These are phyloP conservation scores for Delia radicum DNA, from an alignment of 1,140 invertebrate species.

Conservation along the genomic window DNA sequence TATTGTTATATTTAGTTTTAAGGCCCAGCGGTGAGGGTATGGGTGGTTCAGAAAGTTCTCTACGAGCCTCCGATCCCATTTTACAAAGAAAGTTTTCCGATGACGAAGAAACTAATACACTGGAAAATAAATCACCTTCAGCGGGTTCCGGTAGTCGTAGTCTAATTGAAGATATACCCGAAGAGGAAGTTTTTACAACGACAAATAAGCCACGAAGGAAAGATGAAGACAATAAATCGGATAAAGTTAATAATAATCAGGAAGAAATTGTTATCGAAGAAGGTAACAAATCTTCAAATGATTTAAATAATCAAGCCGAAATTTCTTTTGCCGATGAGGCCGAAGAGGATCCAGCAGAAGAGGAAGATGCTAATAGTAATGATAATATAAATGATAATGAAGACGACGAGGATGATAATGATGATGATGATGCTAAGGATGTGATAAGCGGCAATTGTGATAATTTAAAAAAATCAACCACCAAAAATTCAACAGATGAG, in stretches of 20 bases:
- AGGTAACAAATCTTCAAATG: conserved; percentile 39
- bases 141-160: conserved; percentile 51
- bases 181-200: conserved; percentile 39
- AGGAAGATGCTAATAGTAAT: no score
- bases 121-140: conserved; percentile 38
- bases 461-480: conserved; percentile 19
- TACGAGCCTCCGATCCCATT: conserved; percentile 52
- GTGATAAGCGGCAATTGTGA: conserved; percentile 30
- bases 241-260: conserved; percentile 46
- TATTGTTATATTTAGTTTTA: conserved; percentile 85
- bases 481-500: conserved; percentile 7
- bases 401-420: conserved; percentile 32
- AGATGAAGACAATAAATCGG: conserved; percentile 59
- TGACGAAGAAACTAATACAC: conserved; percentile 27
- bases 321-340: conserved; percentile 54
- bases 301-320: conserved; percentile 44
- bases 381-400: no score
- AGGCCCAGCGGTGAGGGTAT: conserved; percentile 62
- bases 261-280: conserved; percentile 31
- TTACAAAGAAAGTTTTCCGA: conserved; percentile 44
- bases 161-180: conserved; percentile 53
- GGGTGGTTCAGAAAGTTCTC: conserved; percentile 48
- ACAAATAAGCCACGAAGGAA: neutral
- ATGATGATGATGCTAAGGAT: conserved; percentile 37
- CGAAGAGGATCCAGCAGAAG: conserved; percentile 55